These are phyloP conservation scores for Pseudomugil gertrudae DNA, from an alignment of 2,797 vertebrate species.

Conservation along the genomic window DNA sequence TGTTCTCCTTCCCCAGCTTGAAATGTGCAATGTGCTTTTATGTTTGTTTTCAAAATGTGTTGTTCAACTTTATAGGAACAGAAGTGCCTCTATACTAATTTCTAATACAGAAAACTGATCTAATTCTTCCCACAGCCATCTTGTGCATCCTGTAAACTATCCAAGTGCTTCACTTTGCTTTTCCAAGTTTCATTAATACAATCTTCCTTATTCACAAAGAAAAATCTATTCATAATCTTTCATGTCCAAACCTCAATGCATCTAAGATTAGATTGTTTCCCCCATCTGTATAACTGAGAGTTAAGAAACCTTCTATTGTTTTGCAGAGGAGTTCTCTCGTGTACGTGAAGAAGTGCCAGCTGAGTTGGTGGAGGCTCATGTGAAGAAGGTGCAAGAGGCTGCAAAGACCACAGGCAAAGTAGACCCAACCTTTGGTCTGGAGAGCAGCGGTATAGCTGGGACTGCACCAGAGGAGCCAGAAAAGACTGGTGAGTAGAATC, in stretches of 20 bases:
- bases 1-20: background rate
- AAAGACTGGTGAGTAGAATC: conserved; percentile 83
- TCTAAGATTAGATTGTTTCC: background rate
- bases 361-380: conserved; percentile 96
- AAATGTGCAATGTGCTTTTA: background rate
- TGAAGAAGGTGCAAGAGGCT: conserved; percentile 96
- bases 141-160: background rate
- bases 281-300: background rate
- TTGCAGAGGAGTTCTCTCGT: conserved; percentile 95
- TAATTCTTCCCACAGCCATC: background rate
- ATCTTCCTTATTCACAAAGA: too few species aligned
- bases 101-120: background rate
- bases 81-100: background rate
- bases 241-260: background rate
- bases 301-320: background rate
- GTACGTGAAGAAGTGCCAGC: conserved; percentile 95
- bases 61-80: background rate
- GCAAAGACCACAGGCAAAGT: conserved; percentile 93
- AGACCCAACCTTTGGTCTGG: conserved; percentile 91
- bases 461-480: conserved; percentile 93
- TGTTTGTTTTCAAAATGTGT: background rate
- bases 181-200: background rate
- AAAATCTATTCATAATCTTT: background rate
- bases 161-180: background rate
- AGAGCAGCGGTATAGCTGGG: conserved; percentile 96